phyloP scores from a whole-genome alignment of 1,140 invertebrate genomes.

The Ceratosolen fusciceps region DNA sequence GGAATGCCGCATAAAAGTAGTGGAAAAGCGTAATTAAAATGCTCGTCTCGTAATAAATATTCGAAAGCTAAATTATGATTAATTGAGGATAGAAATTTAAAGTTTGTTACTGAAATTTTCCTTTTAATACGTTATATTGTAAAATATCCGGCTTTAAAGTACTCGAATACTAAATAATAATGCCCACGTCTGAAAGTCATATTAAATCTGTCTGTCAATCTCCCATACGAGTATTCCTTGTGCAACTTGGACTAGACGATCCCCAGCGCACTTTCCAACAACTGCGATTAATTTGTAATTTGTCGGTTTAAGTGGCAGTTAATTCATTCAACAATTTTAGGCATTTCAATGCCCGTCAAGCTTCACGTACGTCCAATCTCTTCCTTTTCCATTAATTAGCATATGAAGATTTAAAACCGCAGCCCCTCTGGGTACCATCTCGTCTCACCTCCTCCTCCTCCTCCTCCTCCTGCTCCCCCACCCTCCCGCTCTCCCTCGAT shows the following conservation, averaged over 20 bases:
- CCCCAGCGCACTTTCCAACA: background rate
- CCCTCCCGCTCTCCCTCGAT: background rate
- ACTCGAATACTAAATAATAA: constrained; percentile 15
- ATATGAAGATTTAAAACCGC: background rate
- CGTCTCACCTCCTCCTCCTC: background rate
- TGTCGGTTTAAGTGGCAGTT: constrained; percentile 25
- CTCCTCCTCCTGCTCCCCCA: background rate
- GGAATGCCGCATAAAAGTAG: too few species aligned
- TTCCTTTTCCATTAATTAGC: constrained; percentile 18
- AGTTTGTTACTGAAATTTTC: background rate
- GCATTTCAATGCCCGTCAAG: constrained; percentile 20
- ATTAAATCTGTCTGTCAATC: constrained; percentile 35
- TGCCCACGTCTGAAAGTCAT: constrained; percentile 18
- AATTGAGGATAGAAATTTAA: background rate
- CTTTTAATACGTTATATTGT: background rate
- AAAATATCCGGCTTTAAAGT: background rate
- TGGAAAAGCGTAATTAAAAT: background rate
- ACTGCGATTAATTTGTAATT: constrained; percentile 29
- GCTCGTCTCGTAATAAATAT: background rate
- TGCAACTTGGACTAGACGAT: background rate
- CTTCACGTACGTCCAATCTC: background rate
- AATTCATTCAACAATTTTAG: constrained; percentile 28
- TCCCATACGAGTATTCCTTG: background rate
- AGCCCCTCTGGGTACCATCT: background rate
- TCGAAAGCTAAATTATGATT: background rate